These are phyloP conservation scores for Ursus arctos DNA, from an alignment of 2,113 vertebrate species.

Conservation along the genomic window DNA sequence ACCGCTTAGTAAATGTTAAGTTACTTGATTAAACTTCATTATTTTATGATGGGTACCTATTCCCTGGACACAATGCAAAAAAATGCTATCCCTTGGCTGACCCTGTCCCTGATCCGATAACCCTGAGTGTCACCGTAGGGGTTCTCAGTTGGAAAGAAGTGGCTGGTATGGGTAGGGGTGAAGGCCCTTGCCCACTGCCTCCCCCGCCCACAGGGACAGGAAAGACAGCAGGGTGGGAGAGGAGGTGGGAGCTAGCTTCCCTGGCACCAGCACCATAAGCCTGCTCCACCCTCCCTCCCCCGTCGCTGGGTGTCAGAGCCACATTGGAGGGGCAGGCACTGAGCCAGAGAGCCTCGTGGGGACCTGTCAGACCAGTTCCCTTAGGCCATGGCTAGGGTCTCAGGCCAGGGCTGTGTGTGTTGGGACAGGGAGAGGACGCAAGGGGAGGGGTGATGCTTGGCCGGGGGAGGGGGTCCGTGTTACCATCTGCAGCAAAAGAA, in stretches of 20 bases:
- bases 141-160: neutral
- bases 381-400: neutral
- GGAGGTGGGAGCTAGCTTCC: neutral
- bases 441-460: neutral
- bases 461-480: neutral
- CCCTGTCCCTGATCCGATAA: neutral
- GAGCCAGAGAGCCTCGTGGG: neutral
- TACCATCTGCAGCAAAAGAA: neutral
- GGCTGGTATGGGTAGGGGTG: neutral
- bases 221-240: neutral
- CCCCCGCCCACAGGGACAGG: neutral
- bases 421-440: neutral
- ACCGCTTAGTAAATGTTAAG: neutral
- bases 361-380: constrained; percentile 75
- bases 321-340: neutral
- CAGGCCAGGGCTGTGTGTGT: neutral
- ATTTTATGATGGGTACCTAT: neutral
- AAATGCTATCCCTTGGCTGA: neutral
- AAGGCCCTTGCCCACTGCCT: neutral
- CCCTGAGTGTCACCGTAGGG: neutral
- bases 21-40: neutral
- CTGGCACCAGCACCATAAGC: neutral
- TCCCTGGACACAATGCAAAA: neutral
- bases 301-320: neutral
- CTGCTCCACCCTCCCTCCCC: neutral